Base-by-base conservation (phyloP, 2,113 vertebrate species). In the Seriola aureovittata region DNA sequence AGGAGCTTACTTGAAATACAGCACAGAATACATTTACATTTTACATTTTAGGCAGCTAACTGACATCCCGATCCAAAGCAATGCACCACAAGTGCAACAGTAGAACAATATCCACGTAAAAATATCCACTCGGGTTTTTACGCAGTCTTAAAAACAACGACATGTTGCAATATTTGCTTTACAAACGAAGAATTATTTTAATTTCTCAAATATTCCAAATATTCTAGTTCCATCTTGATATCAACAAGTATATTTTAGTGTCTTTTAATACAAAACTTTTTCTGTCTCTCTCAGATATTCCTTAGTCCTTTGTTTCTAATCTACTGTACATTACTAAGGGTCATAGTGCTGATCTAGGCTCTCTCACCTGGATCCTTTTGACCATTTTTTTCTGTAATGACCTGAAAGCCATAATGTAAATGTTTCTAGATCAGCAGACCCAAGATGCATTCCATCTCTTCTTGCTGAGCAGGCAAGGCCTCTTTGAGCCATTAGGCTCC, bases 401-500 rank as follows among this genome's bases (percentile, higher is more conserved):
- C 79, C 85, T 76, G 50, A 81, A 86, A 78, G 76, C 65, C 67
- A 77, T 86, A 76, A 80, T 70, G 77, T 87, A 85, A 88, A 87
- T 84, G 71, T 90, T 89, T 85, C 70, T 60, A 75, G 78, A 90
- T 91, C 83, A 90, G 78, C 84, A 81, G 7, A 81, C 70, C 73
- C 8, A 40, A 85, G 74, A 86, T 80, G 83, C 72, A 82, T 80
- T 58, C 64, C 60, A 12, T 69, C 64, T 75, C 77, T 88, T 85
- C 89, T 83, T 89, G 85, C 90, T 91, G 88, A 90, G 83, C 76
- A 85, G 73, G 81, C 88, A 89, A 85, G 89, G 70, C 85, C 87
- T 89, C 82, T 82, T 72, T 83, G 74, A 91, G 88, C 87, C 82
- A 87, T 87, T 75, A 84, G 73, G 70, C 75, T 84, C 70, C 87